Base-by-base conservation (phyloP, 2,113 vertebrate genomes). In the Cichladusa arquata region DNA sequence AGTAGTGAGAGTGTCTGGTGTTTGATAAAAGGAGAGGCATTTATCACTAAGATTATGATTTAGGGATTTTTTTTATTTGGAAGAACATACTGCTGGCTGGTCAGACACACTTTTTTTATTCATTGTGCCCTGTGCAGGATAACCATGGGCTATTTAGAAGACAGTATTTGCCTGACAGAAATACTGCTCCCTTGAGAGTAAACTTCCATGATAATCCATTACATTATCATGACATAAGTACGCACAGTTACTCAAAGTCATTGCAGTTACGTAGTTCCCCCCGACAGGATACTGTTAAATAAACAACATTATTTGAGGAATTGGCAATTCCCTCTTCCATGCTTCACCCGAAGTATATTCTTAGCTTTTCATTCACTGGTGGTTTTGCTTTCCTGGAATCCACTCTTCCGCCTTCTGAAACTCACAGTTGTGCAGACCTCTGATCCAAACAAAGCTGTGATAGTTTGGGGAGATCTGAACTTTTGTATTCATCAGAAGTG, bases 201-300 rank as follows among this genome's bases (percentile, higher is more conserved):
- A 85, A 36, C 38, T 62, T 81, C 10, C 18, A 9, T 23, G 3
- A 31, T 51, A 48, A 84, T 60, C 51, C 28, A 25, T 70, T 51
- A 36, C 29, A 31, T 86, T 54, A 58, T 40, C 31, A 6, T 80
- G 88, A 69, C 58, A 9, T 45, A 14, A 77, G 9, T 53, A 62
- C 0, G 10, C 47, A n/a, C 65, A 85, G 81, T 77, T 78, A 16
- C 82, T 83, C 81, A 34, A 14, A 86, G 50, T 72, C 45, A 38
- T 24, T 84, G 50, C 74, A 58, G 45, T 85, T 79, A 26, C 4
- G 3, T 42, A 40, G 36, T 61, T 85, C 28, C 23, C 18, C 50
- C 19, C 29, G 22, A 26, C 60, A 79, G 82, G 85, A 91, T 92
- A n/a, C 72, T 86, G 50, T 81, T 92, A 90, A 91, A 76, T 93